Evolutionary conservation across 2,113 vertebrate species (phyloP).

Genomic region (Nerophis ophidion): DNA sequence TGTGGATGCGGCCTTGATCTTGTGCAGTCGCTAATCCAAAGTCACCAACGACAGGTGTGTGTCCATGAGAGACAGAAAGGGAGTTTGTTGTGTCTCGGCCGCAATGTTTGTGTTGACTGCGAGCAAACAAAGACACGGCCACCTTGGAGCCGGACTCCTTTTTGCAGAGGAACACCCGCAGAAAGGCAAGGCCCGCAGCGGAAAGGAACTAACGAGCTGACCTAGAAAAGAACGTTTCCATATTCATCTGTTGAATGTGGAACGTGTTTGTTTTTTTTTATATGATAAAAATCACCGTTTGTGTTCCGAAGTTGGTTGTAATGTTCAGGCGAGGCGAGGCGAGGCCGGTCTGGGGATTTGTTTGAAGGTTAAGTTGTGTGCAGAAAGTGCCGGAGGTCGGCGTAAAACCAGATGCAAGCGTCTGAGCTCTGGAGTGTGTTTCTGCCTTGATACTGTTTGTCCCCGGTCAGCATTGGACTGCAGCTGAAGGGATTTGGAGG

Average conservation of each 20-base stretch:
- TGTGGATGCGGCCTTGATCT: too few species aligned
- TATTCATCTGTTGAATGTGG: background rate
- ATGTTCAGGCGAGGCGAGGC: too few species aligned
- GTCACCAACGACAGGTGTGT: too few species aligned
- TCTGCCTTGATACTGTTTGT: background rate
- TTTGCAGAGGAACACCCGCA: background rate
- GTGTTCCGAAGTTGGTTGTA: background rate
- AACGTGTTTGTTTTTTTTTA: background rate
- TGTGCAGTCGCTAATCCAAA: too few species aligned
- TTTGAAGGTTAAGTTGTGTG: background rate
- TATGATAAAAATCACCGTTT: background rate
- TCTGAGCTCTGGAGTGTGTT: background rate
- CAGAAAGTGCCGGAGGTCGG: background rate
- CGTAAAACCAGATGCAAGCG: background rate
- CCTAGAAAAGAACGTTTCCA: background rate
- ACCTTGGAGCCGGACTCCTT: background rate
- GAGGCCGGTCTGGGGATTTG: background rate
- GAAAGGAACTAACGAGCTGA: too few species aligned
- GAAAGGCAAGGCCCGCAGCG: background rate
- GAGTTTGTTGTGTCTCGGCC: too few species aligned
- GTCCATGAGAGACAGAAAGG: too few species aligned
- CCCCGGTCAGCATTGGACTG: background rate
- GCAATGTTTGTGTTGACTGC: too few species aligned
- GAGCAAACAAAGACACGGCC: slow-evolving; percentile 3
- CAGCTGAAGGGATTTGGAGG: background rate